These are phyloP conservation scores for human (Homo sapiens) DNA, from an alignment of 2,113 vertebrate species.

Conservation along the genomic window DNA sequence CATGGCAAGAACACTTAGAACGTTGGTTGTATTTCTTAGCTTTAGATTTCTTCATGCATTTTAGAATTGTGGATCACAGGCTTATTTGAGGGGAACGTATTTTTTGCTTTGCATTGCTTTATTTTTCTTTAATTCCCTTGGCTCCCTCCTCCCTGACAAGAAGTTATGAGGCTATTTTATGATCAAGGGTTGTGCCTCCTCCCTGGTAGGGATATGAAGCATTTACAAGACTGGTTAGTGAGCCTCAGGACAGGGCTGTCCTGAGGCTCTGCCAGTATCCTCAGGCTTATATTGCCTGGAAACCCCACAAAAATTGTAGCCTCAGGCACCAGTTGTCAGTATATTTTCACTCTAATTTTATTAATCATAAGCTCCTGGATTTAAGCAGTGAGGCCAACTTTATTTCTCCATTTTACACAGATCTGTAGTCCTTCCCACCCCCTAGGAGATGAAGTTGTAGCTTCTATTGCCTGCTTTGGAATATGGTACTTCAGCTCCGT, in stretches of 20 bases:
- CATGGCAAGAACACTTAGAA: background rate
- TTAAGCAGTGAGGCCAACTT: background rate
- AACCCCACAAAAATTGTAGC: background rate
- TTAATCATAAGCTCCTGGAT: background rate
- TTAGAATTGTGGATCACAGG: background rate
- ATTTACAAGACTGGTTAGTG: background rate
- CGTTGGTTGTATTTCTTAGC: background rate
- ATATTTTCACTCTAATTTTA: conserved; percentile 7
- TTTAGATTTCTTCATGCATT: conserved; percentile 38
- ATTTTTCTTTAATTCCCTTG: background rate
- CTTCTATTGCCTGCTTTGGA: background rate
- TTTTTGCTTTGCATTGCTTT: background rate
- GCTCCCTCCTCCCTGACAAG: background rate
- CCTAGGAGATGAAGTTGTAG: background rate
- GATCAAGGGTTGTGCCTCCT: background rate
- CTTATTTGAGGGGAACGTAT: background rate
- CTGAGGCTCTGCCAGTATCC: background rate
- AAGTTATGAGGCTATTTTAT: background rate
- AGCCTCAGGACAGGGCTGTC: background rate
- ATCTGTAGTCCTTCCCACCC: background rate
- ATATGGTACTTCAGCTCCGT: background rate
- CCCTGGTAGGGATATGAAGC: background rate
- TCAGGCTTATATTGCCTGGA: conserved; percentile 19
- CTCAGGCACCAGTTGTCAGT: background rate
- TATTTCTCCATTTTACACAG: background rate